These are phyloP conservation scores for Linnaemya tessellans DNA, from an alignment of 2,888 invertebrate genomes.

Conservation along the genomic window DNA sequence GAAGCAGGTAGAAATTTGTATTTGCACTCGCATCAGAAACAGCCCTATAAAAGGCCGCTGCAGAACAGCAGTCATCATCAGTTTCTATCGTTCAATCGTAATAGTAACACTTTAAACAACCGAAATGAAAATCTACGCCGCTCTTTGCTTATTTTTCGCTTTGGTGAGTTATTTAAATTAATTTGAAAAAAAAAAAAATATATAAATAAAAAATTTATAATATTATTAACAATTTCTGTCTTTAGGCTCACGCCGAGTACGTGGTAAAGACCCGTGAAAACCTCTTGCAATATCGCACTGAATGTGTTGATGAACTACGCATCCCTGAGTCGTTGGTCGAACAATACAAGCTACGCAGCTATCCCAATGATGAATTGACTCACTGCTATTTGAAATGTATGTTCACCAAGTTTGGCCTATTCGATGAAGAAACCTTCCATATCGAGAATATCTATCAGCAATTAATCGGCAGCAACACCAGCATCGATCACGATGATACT, in stretches of 20 bases:
- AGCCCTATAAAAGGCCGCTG: constrained; percentile 44
- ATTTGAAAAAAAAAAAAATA: not conserved
- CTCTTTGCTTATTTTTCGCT: constrained; percentile 74
- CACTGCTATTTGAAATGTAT: constrained; percentile 81
- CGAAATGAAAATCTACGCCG: constrained; percentile 75
- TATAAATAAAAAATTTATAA: not conserved
- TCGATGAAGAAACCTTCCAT: constrained; percentile 78
- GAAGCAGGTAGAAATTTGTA: constrained; percentile 28
- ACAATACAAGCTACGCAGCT: constrained; percentile 79
- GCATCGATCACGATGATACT: constrained; percentile 76
- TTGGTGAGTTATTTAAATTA: constrained; percentile 74
- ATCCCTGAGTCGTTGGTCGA: constrained; percentile 77
- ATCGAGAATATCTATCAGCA: constrained; percentile 79
- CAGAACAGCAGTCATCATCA: not conserved
- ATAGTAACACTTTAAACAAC: constrained; percentile 1
- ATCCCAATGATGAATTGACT: constrained; percentile 79
- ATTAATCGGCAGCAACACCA: constrained; percentile 75
- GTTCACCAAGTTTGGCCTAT: constrained; percentile 80
- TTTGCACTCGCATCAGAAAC: not conserved
- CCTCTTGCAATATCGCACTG: constrained; percentile 77
- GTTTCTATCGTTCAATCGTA: constrained; percentile 25
- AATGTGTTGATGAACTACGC: constrained; percentile 77
- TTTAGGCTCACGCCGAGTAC: constrained; percentile 77
- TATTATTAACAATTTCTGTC: not conserved
- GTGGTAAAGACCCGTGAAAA: constrained; percentile 78